phyloP scores from a whole-genome alignment of 1,140 invertebrate species.

The Hycleus phaleratus region DNA sequence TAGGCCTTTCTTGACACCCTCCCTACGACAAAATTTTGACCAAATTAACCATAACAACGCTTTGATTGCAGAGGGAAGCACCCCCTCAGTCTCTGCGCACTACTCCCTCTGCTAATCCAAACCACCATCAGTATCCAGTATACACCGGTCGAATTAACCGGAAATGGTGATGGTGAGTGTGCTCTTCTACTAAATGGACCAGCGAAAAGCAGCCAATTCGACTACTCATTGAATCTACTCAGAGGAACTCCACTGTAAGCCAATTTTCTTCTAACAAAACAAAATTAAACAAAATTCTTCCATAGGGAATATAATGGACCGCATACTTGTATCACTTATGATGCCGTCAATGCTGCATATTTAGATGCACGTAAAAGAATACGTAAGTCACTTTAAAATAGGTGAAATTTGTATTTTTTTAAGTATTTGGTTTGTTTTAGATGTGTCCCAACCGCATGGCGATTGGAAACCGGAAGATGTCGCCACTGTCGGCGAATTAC shows the following conservation, averaged over 20 bases:
- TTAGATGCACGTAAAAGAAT: slow-evolving; percentile 77
- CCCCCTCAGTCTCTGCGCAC: no score
- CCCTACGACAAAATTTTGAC: no score
- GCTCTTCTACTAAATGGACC: slow-evolving; percentile 65
- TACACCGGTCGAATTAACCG: slow-evolving; percentile 35
- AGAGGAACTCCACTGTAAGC: slow-evolving; percentile 59
- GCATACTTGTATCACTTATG: slow-evolving; percentile 83
- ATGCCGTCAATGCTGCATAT: slow-evolving; percentile 84
- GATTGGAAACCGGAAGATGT: slow-evolving; percentile 74
- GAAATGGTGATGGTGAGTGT: slow-evolving; percentile 54
- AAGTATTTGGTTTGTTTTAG: slow-evolving; percentile 43
- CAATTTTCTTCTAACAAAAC: not conserved
- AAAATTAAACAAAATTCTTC: slow-evolving; percentile 35
- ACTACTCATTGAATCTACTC: slow-evolving; percentile 74
- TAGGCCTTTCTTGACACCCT: no score
- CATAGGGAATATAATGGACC: slow-evolving; percentile 59
- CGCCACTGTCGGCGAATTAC: slow-evolving; percentile 73
- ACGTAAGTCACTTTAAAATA: slow-evolving; percentile 51
- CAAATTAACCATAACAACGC: no score
- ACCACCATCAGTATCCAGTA: slow-evolving; percentile 30
- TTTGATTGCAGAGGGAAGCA: no score
- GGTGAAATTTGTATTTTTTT: not conserved
- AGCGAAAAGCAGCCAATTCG: slow-evolving; percentile 66
- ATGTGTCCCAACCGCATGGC: slow-evolving; percentile 63
- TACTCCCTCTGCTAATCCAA: not conserved